Conservation (phyloP, 2,113 vertebrate genomes). For the Terrapene triunguis region DNA sequence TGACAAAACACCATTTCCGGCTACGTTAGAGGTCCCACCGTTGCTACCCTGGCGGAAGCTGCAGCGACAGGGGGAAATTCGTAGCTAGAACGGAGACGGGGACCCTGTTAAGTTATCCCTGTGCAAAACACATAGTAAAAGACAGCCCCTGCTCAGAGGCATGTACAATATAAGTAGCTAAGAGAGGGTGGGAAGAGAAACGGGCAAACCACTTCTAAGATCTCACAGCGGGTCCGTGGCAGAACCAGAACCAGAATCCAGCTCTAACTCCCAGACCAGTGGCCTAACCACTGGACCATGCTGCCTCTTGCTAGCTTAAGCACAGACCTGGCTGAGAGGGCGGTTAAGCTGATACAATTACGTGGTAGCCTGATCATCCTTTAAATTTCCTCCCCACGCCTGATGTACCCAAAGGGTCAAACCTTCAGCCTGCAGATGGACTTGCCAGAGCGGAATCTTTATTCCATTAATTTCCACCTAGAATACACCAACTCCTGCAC, state of each 20-base stretch:
- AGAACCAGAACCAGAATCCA: neutral
- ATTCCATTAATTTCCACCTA: slow-evolving; percentile 38
- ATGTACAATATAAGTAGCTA: neutral
- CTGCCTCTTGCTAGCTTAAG: neutral
- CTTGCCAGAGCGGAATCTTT: neutral
- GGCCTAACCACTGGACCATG: neutral
- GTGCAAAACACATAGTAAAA: neutral
- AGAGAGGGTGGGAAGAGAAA: neutral
- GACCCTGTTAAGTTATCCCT: neutral
- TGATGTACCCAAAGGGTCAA: neutral
- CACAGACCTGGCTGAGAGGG: neutral
- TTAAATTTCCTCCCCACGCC: neutral
- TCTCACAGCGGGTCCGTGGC: neutral
- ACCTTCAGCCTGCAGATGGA: neutral
- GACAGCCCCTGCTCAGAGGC: neutral
- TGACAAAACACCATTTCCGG: neutral
- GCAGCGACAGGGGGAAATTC: neutral
- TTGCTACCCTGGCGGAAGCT: neutral
- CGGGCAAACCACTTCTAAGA: neutral
- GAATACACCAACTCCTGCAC: slow-evolving; percentile 1
- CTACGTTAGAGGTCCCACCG: neutral
- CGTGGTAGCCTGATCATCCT: neutral
- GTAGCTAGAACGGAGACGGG: neutral
- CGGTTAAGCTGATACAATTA: neutral
- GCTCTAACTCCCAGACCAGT: neutral